phyloP scores from a whole-genome alignment of 2,888 invertebrate genomes.

The Ectobius pallidus region DNA sequence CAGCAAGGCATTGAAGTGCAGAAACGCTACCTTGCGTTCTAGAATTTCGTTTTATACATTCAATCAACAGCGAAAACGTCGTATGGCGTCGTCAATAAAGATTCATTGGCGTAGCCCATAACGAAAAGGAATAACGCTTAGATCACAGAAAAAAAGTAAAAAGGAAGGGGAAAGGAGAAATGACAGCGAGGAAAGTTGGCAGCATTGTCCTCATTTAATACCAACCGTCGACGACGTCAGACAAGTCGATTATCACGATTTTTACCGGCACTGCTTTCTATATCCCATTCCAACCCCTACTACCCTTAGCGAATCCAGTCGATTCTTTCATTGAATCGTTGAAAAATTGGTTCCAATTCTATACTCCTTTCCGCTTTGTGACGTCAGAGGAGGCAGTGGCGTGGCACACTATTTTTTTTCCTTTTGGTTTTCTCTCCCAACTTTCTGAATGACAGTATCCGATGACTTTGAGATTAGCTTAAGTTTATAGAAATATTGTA shows the following conservation, averaged over 20 bases:
- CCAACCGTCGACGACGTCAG: no score
- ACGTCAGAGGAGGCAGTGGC: background rate
- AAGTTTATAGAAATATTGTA: no score
- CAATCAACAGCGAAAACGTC: background rate
- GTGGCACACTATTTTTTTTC: no score
- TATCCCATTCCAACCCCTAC: no score
- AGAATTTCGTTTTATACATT: no score
- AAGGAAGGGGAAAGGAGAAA: background rate
- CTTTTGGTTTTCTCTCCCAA: no score
- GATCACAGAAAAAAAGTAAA: background rate
- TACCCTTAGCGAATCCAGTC: background rate
- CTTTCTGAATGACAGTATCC: no score
- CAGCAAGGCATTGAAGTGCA: no score
- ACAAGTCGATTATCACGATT: slow-evolving; percentile 8
- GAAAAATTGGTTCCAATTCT: slow-evolving; percentile 3
- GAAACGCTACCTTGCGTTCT: no score
- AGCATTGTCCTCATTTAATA: slow-evolving; percentile 3
- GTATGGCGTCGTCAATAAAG: background rate
- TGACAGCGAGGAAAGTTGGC: background rate
- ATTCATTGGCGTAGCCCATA: background rate
- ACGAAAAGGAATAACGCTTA: background rate
- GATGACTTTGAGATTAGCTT: no score
- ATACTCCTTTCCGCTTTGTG: background rate
- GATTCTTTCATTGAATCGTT: slow-evolving; percentile 10
- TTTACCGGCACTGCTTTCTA: background rate